Conservation (phyloP, 2,797 vertebrate genomes). For the Arrhamphus sclerolepis region DNA sequence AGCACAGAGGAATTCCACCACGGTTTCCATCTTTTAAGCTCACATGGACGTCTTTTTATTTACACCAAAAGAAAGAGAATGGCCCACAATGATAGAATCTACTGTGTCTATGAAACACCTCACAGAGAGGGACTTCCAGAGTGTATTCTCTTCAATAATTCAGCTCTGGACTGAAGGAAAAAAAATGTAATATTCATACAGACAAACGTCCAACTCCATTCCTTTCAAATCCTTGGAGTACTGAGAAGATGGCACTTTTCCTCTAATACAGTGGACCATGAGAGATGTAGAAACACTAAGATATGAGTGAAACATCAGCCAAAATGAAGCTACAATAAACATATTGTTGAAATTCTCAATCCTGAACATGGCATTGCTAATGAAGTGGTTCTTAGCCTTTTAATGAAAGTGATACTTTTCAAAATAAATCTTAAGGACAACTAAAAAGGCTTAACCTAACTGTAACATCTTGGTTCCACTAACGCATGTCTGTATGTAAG, state of each 20-base stretch:
- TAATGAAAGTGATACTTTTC: no score
- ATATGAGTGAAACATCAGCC: slow-evolving; percentile 3
- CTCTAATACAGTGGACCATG: slow-evolving; percentile 26
- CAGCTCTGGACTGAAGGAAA: slow-evolving; percentile 55
- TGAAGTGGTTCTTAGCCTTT: no score
- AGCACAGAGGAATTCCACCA: slow-evolving; percentile 80
- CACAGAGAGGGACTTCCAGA: slow-evolving; percentile 64
- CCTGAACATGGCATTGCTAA: background rate
- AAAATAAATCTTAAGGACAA: no score
- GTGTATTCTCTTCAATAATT: slow-evolving; percentile 82
- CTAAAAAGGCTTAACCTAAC: no score
- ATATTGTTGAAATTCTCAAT: slow-evolving; percentile 1
- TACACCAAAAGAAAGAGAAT: slow-evolving; percentile 32
- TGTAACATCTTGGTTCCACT: no score
- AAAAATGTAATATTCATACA: slow-evolving; percentile 74
- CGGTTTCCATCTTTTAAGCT: slow-evolving; percentile 54
- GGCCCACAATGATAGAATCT: slow-evolving; percentile 33
- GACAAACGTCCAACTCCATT: slow-evolving; percentile 75
- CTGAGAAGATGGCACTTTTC: slow-evolving; percentile 47
- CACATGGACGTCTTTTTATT: slow-evolving; percentile 49
- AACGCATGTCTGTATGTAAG: no score
- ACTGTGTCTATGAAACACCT: slow-evolving; percentile 47
- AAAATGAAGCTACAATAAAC: slow-evolving; percentile 3
- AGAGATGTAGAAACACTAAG: slow-evolving; percentile 20
- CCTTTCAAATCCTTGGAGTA: slow-evolving; percentile 37